Conservation (phyloP, 2,113 vertebrate species). For the Neotoma lepida region DNA sequence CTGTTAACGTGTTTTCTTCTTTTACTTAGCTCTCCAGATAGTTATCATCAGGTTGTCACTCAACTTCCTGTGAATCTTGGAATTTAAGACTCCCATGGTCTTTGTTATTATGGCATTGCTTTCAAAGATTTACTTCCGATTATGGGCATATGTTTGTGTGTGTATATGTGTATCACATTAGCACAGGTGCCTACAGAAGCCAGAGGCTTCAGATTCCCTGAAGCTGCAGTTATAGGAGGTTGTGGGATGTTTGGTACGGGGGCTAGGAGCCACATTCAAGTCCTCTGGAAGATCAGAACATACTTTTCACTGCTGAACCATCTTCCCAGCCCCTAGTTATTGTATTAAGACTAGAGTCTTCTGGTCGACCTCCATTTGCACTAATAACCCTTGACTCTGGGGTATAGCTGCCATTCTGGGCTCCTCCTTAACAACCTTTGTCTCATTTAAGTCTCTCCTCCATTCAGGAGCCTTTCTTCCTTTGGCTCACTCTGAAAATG, state of each 20-base stretch:
- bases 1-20: background rate
- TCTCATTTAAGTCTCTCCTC: background rate
- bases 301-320: background rate
- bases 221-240: no score
- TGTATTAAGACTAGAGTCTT: background rate
- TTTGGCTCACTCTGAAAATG: background rate
- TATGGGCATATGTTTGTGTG: no score
- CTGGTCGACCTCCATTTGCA: background rate
- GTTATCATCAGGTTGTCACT: background rate
- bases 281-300: background rate
- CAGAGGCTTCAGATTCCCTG: background rate
- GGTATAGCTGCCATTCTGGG: background rate
- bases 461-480: background rate
- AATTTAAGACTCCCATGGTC: background rate
- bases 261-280: background rate
- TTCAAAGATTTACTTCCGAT: background rate
- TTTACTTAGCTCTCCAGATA: background rate
- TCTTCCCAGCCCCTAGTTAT: background rate
- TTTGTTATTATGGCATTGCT: background rate
- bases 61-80: background rate
- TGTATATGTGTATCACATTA: background rate
- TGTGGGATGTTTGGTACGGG: background rate
- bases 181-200: no score
- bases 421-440: fast-evolving
- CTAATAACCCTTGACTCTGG: no score